Evolutionary conservation across 1,140 invertebrate species (phyloP), one percentile per base, ranked within the genome.

Genomic region (Sesamia nonagrioides): DNA sequence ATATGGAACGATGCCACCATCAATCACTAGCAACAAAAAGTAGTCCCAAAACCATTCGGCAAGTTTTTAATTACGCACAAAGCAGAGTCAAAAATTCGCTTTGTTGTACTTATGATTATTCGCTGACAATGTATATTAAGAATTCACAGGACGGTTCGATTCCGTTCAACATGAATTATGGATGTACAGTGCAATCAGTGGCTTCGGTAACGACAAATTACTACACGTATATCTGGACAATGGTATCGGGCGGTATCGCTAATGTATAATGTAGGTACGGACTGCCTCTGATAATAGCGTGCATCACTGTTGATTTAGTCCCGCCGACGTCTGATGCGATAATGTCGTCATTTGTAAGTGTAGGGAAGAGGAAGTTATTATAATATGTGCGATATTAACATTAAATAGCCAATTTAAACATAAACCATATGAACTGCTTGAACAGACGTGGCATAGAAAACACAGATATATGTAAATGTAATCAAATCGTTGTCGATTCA

Each of bases 161-260:
- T 40, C 60, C 37, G 35, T 66, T 50, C 45, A 42, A 61, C 72
- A 79, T 79, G 78, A 75, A 79, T 79, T 68, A 79, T 79, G 58
- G 68, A 79, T 37, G 37, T 37, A 42, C 42, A 33, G 69, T 73
- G 77, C 45, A 79, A 68, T 75, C 78, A 68, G 60, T 48, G 45
- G 42, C 78, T 60, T 52, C 71, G 37, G 45, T 48, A 42, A n/a
- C 60, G 71, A 79, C 78, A 79, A 79, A 79, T 79, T 75, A 75
- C 78, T 48, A 13, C 78, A 79, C 78, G 78, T 79, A 78, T 69
- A 79, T 79, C 77, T 35, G 78, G 60, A 79, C 78, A 79, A 79
- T 79, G 40, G 69, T 79, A 77, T 77, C 75, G 63, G 63, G 13
- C 63, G 63, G 63, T 68, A 68, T 68, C 63, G 18, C 72, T 61